Evolutionary conservation across 2,797 vertebrate species (phyloP).

Genomic region (Chaenodraco wilsoni): DNA sequence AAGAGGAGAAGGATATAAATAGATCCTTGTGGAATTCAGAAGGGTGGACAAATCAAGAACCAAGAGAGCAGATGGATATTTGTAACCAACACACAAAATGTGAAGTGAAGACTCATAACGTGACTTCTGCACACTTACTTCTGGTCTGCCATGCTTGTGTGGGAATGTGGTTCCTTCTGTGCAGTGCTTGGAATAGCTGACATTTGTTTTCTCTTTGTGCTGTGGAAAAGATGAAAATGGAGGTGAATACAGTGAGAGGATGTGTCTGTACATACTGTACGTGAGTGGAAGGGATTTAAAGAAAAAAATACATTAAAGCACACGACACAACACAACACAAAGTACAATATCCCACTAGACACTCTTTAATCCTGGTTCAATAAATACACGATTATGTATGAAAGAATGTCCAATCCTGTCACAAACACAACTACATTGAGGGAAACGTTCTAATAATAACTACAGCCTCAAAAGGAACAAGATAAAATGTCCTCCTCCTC

Average conservation of each 20-base stretch:
- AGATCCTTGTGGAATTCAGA: slow-evolving; percentile 58
- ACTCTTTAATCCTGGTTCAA: slow-evolving; percentile 8
- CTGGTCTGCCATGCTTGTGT: slow-evolving; percentile 75
- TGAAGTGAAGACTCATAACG: slow-evolving; percentile 3
- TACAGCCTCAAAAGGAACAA: slow-evolving; percentile 18
- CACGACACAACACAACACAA: slow-evolving; percentile 9
- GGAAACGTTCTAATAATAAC: slow-evolving; percentile 3
- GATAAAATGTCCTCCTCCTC: slow-evolving; percentile 9
- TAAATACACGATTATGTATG: slow-evolving; percentile 14
- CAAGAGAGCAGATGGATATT: slow-evolving; percentile 33
- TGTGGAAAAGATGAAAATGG: slow-evolving; percentile 69
- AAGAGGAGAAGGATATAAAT: slow-evolving; percentile 59
- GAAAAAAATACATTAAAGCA: slow-evolving; percentile 15
- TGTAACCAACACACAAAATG: slow-evolving; percentile 17
- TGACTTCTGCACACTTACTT: slow-evolving; percentile 75
- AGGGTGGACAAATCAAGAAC: slow-evolving; percentile 43
- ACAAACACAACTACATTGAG: slow-evolving; percentile 17
- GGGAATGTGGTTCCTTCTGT: slow-evolving; percentile 63
- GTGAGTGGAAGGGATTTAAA: background rate
- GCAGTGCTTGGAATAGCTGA: slow-evolving; percentile 59
- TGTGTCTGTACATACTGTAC: slow-evolving; percentile 9
- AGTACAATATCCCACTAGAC: background rate
- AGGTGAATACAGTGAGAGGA: slow-evolving; percentile 44
- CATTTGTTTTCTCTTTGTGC: slow-evolving; percentile 78
- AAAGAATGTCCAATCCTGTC: slow-evolving; percentile 24